Evolutionary conservation across 2,888 invertebrate species (phyloP), one percentile per base, ranked within the genome.

Genomic region (Dysmachus trigonus): DNA sequence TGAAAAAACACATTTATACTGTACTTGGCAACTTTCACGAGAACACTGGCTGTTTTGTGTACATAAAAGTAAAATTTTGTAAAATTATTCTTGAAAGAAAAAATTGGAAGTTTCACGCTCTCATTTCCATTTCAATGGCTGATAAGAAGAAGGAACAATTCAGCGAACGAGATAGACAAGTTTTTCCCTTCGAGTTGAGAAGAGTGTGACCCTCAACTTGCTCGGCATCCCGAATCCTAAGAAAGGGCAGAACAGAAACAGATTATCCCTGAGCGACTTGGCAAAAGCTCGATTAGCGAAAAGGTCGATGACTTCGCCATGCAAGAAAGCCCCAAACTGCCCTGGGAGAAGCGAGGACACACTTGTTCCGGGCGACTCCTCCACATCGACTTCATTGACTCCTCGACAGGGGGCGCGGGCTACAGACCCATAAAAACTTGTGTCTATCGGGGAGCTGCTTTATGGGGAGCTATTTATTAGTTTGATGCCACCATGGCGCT

Each of bases 1-100:
- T n/a, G n/a, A n/a, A 71, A 86, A 86, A 85, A 85, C 38, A 82
- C 62, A 82, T 82, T 82, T 47, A 5, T 62, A 82, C 15, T 62
- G 62, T 82, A 62, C 62, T 62, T 62, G 62, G 27, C 22, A 62
- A 62, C 22, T 62, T 22, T 62, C 22, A 10, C 33, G 51, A 53
- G 18, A 33, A 81, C 22, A 22, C 13, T 15, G 13, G 3, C 15
- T 41, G 38, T 41, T 8, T 62, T 10, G 8, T 10, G 6, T 10
- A 62, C n/a, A 51, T 18, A 62, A 27, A n/a, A 62, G 62, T 62
- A 62, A 18, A 62, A 62, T 62, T n/a, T 62, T 22, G 18, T 18
- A 13, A 22, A 31, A 77, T 8, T 15, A n/a, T 27, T 27, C 15
- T 47, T 10, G 13, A 77, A 77, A 77, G 77, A 77, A 15, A 38